A percentile compares a stretch with the other conserved stretches of the same genome.
These are phyloP conservation scores for Patella pellucida DNA, from an alignment of 2,888 invertebrate genomes.

Conservation along the genomic window DNA sequence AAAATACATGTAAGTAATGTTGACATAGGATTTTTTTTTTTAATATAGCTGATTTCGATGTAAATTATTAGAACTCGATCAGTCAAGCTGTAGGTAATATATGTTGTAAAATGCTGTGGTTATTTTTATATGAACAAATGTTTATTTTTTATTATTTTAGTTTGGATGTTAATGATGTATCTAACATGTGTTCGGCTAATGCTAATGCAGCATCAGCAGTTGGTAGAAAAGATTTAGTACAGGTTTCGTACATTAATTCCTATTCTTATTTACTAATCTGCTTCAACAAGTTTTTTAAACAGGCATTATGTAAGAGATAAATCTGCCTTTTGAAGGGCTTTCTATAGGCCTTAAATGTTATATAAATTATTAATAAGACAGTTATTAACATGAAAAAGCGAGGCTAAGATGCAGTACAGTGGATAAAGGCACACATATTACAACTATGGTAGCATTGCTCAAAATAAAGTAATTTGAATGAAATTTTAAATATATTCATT, in stretches of 20 bases:
- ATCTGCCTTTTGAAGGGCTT: too few species aligned
- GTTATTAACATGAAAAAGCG: neutral
- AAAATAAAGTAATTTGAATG: too few species aligned
- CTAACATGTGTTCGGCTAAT: conserved; percentile 85
- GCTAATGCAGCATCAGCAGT: conserved; percentile 81
- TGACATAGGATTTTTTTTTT: neutral
- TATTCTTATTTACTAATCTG: too few species aligned
- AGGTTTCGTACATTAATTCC: conserved; percentile 73
- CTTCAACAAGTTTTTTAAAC: too few species aligned
- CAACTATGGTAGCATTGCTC: too few species aligned
- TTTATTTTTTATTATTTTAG: conserved; percentile 48
- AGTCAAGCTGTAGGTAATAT: neutral
- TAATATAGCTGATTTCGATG: neutral
- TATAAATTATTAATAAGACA: neutral
- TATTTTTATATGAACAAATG: neutral
- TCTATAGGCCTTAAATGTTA: too few species aligned
- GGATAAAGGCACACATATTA: too few species aligned
- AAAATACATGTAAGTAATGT: conserved; percentile 79
- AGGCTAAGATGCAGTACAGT: too few species aligned
- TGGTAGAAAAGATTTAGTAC: conserved; percentile 85
- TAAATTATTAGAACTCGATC: neutral
- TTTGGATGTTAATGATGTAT: conserved; percentile 70
- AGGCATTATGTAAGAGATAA: too few species aligned
- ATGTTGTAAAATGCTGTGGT: neutral
- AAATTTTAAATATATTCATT: too few species aligned